Evolutionary conservation across 1,140 invertebrate genomes (phyloP).

Genomic region (Pseudomyrmex flavicornis): DNA sequence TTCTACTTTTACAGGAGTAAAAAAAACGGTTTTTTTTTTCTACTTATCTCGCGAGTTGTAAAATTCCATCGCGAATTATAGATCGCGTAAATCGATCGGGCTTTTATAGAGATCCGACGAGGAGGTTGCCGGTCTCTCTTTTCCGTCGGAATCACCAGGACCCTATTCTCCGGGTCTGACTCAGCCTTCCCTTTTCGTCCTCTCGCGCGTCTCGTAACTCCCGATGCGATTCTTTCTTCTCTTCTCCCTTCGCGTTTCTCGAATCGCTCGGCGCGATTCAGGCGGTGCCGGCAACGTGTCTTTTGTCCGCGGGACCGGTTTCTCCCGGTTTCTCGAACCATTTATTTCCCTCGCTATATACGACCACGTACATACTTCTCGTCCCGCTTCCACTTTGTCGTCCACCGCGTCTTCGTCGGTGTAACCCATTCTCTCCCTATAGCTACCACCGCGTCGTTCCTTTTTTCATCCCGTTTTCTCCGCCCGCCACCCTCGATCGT

Average conservation of each 20-base stretch:
- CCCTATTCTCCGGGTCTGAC: slow-evolving; percentile 42
- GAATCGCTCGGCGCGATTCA: slow-evolving; percentile 51
- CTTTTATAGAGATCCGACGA: slow-evolving; percentile 10
- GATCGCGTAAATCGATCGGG: slow-evolving; percentile 4
- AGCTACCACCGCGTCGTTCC: neutral
- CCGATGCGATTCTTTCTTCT: slow-evolving; percentile 32
- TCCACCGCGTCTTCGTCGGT: neutral
- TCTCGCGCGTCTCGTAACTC: slow-evolving; percentile 45
- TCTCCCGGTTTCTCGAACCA: slow-evolving; percentile 79
- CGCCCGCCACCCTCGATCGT: slow-evolving; percentile 8
- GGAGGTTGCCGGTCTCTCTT: slow-evolving; percentile 47
- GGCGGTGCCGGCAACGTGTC: slow-evolving; percentile 65
- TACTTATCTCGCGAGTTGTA: neutral
- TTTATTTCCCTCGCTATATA: slow-evolving; percentile 73
- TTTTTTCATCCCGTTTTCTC: slow-evolving; percentile 11
- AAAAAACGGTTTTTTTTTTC: neutral
- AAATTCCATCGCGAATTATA: slow-evolving; percentile 1
- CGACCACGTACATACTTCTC: slow-evolving; percentile 25
- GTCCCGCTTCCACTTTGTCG: neutral
- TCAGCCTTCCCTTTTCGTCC: slow-evolving; percentile 64
- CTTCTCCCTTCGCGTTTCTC: slow-evolving; percentile 32
- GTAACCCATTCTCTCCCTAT: slow-evolving; percentile 23
- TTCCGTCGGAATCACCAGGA: slow-evolving; percentile 55
- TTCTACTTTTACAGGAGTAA: neutral
- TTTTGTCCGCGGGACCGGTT: slow-evolving; percentile 82